Evolutionary conservation across 2,113 vertebrate genomes (phyloP), one percentile per base, ranked within the genome.

Genomic region (Syrrhaptes paradoxus): DNA sequence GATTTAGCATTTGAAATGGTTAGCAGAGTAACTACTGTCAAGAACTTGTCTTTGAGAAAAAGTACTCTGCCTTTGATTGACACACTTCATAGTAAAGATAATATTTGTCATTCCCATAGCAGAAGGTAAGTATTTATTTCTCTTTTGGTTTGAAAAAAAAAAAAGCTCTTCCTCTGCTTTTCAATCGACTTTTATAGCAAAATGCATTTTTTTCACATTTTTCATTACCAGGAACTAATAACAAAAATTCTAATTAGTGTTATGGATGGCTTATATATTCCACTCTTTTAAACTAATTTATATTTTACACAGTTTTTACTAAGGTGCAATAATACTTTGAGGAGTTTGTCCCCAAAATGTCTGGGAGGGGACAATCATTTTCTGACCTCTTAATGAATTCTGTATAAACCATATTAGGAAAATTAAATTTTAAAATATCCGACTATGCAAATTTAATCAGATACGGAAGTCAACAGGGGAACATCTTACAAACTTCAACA

Each of bases 311-410:
- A 85, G 75, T 93, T 84, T 48, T 78, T 83, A 73, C 76, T 89
- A 70, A 90, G 81, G 20, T 86, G 17, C 28, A 90, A 72, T 94
- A 86, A 93, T 48, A 57, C 49, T 86, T 78, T 76, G 43, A 96
- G 52, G 91, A 85, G 34, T 84, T 84, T 74, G 34, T 22, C 93
- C 20, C 52, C 89, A 85, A 89, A 22, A 17, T 34, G 25, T 6
- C 25, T 91, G 41, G 24, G 28, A 67, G 28, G 31, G 9, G 10
- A 58, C 25, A 86, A 80, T 61, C 66, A 63, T 45, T 36, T 92
- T 46, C 38, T 86, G 25, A 6, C 32, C 17, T 84, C 21, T 46
- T 71, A 83, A 59, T 74, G 55, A 89, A 45, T 86, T 75, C 38
- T 71, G 20, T 32, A 59, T 80, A 52, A 93, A 55, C 11, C 17